Percentiles rank a stretch among this genome's conserved stretches.
Evolutionary conservation across 2,888 invertebrate genomes (phyloP).

Genomic region (Zaprionus obscuricornis): DNA sequence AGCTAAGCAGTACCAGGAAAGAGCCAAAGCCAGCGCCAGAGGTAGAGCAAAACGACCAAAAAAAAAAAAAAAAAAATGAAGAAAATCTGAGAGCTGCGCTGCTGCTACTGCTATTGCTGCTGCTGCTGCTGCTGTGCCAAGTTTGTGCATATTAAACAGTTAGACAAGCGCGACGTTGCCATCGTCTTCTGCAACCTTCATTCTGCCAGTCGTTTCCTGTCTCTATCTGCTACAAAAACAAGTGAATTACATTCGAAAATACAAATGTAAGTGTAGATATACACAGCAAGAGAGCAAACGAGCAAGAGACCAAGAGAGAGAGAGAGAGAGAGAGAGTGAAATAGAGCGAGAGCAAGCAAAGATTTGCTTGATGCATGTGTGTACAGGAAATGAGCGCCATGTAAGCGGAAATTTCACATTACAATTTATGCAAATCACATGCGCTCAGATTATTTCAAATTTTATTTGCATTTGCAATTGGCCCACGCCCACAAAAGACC

Average conservation of each 20-base stretch:
- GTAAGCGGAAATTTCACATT: conserved; percentile 75
- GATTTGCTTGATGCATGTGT: conserved; percentile 17
- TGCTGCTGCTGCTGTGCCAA: conserved; percentile 32
- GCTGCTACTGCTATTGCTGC: not conserved
- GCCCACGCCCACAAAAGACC: conserved; percentile 18
- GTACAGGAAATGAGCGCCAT: conserved; percentile 67
- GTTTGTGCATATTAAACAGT: conserved; percentile 78
- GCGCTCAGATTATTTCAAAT: conserved; percentile 23
- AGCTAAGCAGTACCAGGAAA: too few relatives aligned
- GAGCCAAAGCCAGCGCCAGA: too few relatives aligned
- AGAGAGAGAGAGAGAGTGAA: not conserved
- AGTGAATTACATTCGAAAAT: too few relatives aligned
- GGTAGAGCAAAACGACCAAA: too few relatives aligned
- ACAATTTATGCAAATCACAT: conserved; percentile 80
- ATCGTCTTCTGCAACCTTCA: not conserved
- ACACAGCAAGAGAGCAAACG: not conserved
- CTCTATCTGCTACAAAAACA: conserved; percentile 25
- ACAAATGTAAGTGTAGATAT: conserved; percentile 18
- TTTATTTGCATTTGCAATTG: conserved; percentile 11
- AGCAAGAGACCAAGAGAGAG: not conserved
- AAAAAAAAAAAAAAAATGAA: conserved; percentile 1
- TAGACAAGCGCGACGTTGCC: conserved; percentile 54
- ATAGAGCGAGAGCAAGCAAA: conserved; percentile 1
- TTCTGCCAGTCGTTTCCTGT: not conserved
- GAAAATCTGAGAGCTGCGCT: conserved; percentile 27